Conservation (phyloP, 2,888 invertebrate genomes). For the Acanthopleura granulata region DNA sequence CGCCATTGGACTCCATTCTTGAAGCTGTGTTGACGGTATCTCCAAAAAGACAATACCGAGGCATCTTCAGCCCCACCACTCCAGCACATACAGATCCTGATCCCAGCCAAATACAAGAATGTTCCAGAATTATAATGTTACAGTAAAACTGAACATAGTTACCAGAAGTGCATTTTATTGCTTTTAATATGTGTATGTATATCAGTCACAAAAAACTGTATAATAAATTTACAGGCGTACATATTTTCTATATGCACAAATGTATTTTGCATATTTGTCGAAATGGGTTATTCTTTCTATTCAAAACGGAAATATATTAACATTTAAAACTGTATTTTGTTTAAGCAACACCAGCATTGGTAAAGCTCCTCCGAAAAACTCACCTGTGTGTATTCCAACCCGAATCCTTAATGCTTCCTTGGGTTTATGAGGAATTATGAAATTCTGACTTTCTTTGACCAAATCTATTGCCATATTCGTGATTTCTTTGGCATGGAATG, state of each 20-base stretch:
- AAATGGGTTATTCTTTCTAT: too few species aligned
- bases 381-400: constrained; percentile 60
- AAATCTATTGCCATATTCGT: constrained; percentile 57
- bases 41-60: constrained; percentile 50
- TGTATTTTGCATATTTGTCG: too few species aligned
- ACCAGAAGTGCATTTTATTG: too few species aligned
- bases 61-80: constrained; percentile 36
- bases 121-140: not conserved
- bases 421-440: constrained; percentile 56
- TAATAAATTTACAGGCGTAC: too few species aligned
- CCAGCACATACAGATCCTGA: constrained; percentile 49
- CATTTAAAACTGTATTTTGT: too few species aligned
- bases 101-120: not conserved
- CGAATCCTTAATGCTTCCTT: constrained; percentile 50
- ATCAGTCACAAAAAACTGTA: too few species aligned
- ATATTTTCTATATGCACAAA: too few species aligned
- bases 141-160: too few species aligned
- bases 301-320: too few species aligned
- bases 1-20: constrained; percentile 29
- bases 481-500: constrained; percentile 50
- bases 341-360: not conserved
- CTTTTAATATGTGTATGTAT: too few species aligned
- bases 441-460: constrained; percentile 43
- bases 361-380: constrained; percentile 15
- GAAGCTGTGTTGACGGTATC: constrained; percentile 47